Percentiles rank a stretch among this genome's conserved stretches.
Conservation (phyloP, 2,797 vertebrate genomes). For the Phoebastria nigripes region DNA sequence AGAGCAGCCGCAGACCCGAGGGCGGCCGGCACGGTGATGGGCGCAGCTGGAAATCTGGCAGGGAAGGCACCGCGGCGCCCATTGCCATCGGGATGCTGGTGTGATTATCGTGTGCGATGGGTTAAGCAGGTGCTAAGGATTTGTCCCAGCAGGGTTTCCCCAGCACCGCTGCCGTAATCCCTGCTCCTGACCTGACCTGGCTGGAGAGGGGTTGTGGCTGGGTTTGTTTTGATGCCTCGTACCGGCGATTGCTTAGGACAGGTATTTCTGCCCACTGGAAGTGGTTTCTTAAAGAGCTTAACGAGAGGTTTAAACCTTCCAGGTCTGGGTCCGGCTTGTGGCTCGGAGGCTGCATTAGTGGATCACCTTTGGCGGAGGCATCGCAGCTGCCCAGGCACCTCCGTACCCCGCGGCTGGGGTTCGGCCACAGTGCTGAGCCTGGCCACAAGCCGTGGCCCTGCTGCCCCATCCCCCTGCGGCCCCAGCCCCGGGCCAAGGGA, state of each 20-base stretch:
- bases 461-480: rapidly evolving
- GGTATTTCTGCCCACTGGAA: background rate
- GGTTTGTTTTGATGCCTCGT: background rate
- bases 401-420: rapidly evolving
- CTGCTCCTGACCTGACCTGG: background rate
- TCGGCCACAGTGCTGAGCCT: background rate
- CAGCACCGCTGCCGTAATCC: background rate
- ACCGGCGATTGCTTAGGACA: background rate
- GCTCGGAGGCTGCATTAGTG: rapidly evolving
- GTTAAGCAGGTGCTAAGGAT: background rate
- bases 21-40: background rate
- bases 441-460: background rate
- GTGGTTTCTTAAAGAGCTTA: background rate
- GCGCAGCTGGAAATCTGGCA: background rate
- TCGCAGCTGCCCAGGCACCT: background rate
- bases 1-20: background rate
- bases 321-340: rapidly evolving
- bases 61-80: rapidly evolving
- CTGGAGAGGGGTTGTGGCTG: background rate
- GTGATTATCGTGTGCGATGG: background rate
- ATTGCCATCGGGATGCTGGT: rapidly evolving
- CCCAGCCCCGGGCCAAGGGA: background rate
- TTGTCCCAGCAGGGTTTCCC: slow-evolving; percentile 21
- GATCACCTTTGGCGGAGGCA: background rate
- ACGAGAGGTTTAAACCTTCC: background rate